phyloP scores from a whole-genome alignment of 2,113 vertebrate species.

The Sminthopsis crassicaudata region DNA sequence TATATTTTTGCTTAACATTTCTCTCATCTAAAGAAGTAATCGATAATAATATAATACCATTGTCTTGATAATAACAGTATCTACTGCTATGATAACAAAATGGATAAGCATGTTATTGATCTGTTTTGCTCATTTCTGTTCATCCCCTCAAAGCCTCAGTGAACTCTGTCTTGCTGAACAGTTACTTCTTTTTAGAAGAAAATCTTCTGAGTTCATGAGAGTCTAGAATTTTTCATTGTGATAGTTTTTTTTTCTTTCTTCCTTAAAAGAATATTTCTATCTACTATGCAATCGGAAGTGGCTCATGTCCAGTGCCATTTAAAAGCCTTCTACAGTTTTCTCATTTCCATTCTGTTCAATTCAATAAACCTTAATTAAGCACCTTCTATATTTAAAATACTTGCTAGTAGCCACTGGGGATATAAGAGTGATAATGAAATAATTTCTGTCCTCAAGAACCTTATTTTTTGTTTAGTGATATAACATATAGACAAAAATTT shows the following conservation, averaged over 20 bases:
- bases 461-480: neutral
- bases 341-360: neutral
- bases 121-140: slow-evolving; percentile 9
- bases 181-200: neutral
- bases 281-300: slow-evolving; percentile 12
- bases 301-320: neutral
- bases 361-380: neutral
- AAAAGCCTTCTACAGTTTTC: neutral
- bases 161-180: neutral
- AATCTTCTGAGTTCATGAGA: neutral
- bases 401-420: neutral
- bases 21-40: neutral
- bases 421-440: neutral
- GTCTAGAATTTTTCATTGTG: neutral
- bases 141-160: neutral
- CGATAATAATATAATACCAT: no score
- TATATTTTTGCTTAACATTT: neutral
- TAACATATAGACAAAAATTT: neutral
- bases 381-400: neutral
- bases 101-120: neutral
- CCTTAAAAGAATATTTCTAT: neutral
- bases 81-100: neutral
- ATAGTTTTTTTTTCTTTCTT: neutral
- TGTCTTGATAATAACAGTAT: neutral
- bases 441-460: neutral